Evolutionary conservation across 2,113 vertebrate species (phyloP).

Genomic region (Capra hircus): DNA sequence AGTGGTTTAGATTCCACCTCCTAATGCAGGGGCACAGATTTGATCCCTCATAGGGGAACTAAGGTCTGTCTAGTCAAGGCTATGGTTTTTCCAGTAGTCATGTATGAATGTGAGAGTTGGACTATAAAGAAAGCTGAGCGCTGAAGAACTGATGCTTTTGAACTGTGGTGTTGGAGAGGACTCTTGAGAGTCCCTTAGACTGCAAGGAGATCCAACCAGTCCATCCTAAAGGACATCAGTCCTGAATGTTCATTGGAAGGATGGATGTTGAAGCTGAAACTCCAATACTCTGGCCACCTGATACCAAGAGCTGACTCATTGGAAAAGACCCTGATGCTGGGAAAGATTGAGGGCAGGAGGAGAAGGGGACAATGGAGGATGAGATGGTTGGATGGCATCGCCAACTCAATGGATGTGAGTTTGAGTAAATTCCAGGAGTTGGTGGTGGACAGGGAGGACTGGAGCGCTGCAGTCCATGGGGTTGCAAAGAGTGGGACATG

Average conservation of each 20-base stretch:
- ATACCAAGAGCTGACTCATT: background rate
- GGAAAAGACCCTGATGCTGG: background rate
- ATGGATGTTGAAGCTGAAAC: background rate
- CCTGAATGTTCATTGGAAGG: background rate
- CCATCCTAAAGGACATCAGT: background rate
- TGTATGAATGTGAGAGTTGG: background rate
- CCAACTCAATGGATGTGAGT: background rate
- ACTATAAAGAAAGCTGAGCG: background rate
- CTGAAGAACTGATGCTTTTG: background rate
- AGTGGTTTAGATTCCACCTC: background rate
- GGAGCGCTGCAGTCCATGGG: rapidly evolving
- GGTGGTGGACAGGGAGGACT: background rate
- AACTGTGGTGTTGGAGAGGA: background rate
- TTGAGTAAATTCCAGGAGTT: background rate
- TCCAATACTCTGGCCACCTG: background rate
- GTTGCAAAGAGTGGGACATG: rapidly evolving
- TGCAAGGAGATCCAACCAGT: background rate
- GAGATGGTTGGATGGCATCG: background rate
- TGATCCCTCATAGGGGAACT: background rate
- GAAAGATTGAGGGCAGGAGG: background rate
- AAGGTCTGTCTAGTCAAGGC: background rate
- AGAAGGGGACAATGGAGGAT: background rate
- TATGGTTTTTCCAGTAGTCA: background rate
- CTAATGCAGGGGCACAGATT: background rate
- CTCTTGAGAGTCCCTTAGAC: background rate